Percentiles rank a stretch among this genome's conserved stretches.
phyloP scores from a whole-genome alignment of 2,113 vertebrate genomes.

The Carettochelys insculpta region DNA sequence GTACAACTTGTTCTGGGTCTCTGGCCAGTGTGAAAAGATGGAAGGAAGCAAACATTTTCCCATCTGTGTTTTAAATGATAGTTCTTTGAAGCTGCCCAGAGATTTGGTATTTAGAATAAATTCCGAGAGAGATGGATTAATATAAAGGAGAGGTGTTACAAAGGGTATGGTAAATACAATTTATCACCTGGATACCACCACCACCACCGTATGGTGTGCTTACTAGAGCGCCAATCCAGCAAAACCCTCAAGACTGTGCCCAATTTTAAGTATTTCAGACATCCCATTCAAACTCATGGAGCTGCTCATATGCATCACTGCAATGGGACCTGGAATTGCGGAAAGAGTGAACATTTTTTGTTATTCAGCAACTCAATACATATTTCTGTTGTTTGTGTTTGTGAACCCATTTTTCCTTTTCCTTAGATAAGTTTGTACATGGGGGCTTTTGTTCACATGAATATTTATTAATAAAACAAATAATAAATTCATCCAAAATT shows the following conservation, averaged over 20 bases:
- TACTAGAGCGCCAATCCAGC: not conserved
- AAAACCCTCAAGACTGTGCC: not conserved
- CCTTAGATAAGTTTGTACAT: not conserved
- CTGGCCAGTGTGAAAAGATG: not conserved
- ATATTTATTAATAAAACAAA: not conserved
- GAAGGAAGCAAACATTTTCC: not conserved
- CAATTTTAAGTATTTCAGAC: not conserved
- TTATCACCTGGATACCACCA: not conserved
- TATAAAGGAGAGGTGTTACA: not conserved
- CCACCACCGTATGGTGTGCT: not conserved
- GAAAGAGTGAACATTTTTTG: not conserved
- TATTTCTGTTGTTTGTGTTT: not conserved
- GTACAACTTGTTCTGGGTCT: not conserved
- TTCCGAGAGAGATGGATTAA: not conserved
- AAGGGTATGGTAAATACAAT: not conserved
- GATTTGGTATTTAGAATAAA: not conserved
- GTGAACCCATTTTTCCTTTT: not conserved
- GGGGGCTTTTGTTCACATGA: not conserved
- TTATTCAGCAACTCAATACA: not conserved
- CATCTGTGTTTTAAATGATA: not conserved
- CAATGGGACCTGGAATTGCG: not conserved
- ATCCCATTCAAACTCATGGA: not conserved
- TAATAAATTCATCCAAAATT: not conserved
- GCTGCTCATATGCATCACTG: not conserved
- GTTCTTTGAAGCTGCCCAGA: not conserved